These are phyloP conservation scores for Anser cygnoides DNA, from an alignment of 2,113 vertebrate species.

Conservation along the genomic window DNA sequence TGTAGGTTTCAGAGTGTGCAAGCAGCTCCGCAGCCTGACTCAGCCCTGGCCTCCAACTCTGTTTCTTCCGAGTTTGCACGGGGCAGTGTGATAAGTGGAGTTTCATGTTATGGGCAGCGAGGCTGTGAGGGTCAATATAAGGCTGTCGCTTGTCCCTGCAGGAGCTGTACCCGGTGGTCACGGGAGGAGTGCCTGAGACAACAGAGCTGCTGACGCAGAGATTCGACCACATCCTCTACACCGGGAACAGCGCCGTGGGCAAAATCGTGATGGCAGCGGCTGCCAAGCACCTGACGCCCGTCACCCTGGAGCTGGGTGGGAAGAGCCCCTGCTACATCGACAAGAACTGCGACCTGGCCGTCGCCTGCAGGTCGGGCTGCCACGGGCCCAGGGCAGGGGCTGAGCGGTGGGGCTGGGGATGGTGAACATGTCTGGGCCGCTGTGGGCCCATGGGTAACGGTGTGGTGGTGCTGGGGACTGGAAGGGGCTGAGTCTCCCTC, in stretches of 20 bases:
- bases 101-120: not conserved
- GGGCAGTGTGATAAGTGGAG: not conserved
- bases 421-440: rapidly evolving
- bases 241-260: constrained; percentile 81
- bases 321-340: constrained; percentile 95
- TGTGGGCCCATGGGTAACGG: rapidly evolving
- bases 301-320: constrained; percentile 93
- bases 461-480: not conserved
- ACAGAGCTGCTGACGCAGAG: constrained; percentile 83
- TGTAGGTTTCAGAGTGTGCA: not conserved
- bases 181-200: constrained; percentile 84
- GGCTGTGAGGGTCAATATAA: too few species aligned
- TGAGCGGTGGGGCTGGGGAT: not conserved
- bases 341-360: constrained; percentile 84
- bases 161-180: constrained; percentile 87
- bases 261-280: constrained; percentile 89
- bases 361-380: constrained; percentile 83
- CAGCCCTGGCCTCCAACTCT: too few species aligned
- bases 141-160: not conserved
- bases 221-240: constrained; percentile 93
- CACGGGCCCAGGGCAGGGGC: too few species aligned
- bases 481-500: not conserved
- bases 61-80: not conserved
- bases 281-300: constrained; percentile 87
- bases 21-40: not conserved